Evolutionary conservation across 2,797 vertebrate genomes (phyloP).

Genomic region (Anas bahamensis): DNA sequence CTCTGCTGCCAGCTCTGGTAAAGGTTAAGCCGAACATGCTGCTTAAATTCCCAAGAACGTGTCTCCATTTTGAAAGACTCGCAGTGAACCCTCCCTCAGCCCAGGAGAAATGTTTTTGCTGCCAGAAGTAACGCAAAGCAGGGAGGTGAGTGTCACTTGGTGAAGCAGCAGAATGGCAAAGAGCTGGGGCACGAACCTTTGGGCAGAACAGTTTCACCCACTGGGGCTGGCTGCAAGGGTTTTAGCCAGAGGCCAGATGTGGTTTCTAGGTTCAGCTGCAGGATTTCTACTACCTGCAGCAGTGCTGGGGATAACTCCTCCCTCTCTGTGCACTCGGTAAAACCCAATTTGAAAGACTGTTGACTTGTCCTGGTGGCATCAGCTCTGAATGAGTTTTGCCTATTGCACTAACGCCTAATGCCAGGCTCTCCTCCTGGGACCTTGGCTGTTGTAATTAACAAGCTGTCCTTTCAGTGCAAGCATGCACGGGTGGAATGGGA

Average conservation of each 20-base stretch:
- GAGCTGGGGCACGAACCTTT: neutral
- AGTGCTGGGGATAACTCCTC: neutral
- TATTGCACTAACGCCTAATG: neutral
- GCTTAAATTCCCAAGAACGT: neutral
- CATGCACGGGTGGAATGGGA: neutral
- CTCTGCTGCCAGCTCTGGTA: neutral
- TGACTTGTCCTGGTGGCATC: neutral
- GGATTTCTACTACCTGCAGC: neutral
- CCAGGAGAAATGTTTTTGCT: neutral
- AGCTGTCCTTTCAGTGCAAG: neutral
- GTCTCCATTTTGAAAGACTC: neutral
- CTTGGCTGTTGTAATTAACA: neutral
- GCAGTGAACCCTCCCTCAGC: neutral
- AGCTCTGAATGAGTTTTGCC: neutral
- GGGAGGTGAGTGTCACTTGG: neutral
- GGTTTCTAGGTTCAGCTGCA: neutral
- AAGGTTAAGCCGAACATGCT: neutral
- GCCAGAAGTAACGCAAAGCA: neutral
- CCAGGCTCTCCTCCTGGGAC: neutral
- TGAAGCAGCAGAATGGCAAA: neutral
- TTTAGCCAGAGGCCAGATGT: neutral
- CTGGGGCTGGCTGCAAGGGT: neutral
- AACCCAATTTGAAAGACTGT: neutral
- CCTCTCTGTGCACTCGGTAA: neutral
- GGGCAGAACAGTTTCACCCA: neutral